phyloP scores from a whole-genome alignment of 2,113 vertebrate species.

The Amblyopsis rosae region DNA sequence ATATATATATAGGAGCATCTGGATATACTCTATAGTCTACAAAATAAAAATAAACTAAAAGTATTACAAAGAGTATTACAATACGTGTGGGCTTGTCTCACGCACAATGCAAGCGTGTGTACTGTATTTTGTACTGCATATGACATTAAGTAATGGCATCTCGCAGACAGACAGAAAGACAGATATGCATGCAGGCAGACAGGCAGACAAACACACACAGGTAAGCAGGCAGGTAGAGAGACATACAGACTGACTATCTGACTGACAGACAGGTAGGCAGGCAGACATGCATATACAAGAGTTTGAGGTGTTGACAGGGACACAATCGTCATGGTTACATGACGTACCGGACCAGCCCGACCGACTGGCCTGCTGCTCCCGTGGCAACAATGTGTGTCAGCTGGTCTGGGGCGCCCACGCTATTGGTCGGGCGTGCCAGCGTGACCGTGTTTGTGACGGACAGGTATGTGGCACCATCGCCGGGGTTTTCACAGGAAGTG shows the following conservation, averaged over 20 bases:
- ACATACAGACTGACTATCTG: no score
- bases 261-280: no score
- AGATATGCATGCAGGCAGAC: neutral
- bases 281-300: neutral
- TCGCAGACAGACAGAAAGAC: conserved; percentile 3
- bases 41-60: neutral
- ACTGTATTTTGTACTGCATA: neutral
- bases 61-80: neutral
- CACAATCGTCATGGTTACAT: neutral
- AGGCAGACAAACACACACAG: no score
- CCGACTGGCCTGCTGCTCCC: neutral
- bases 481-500: conserved; percentile 31
- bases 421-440: conserved; percentile 1
- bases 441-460: neutral
- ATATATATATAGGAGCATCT: no score
- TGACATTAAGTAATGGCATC: neutral
- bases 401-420: conserved; percentile 21
- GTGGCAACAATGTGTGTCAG: neutral
- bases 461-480: conserved; percentile 29
- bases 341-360: neutral
- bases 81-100: neutral
- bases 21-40: no score
- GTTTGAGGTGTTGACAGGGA: conserved; percentile 31
- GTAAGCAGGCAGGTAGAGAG: no score
- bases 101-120: neutral